Evolutionary conservation across 2,113 vertebrate genomes (phyloP).

Genomic region (Myotis yumanensis): DNA sequence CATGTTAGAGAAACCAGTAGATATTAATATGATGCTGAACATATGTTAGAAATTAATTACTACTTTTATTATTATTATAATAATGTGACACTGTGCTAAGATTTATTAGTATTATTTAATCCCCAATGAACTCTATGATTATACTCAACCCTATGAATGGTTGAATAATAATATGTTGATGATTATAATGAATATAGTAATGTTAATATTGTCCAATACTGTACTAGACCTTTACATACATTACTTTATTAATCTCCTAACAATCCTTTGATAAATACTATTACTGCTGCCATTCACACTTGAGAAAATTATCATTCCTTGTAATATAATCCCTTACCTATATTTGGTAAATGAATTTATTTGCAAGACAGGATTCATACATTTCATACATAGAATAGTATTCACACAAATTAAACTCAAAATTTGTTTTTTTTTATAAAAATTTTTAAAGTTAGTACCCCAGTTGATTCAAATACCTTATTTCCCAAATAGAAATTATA

Average conservation of each 20-base stretch:
- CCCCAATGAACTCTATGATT: not conserved
- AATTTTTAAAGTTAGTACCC: not conserved
- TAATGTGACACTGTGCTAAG: not conserved
- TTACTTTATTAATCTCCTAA: not conserved
- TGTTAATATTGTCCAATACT: not conserved
- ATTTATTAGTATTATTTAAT: constrained; percentile 4
- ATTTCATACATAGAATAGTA: not conserved
- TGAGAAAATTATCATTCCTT: not conserved
- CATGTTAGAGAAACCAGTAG: not conserved
- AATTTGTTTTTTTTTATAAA: not conserved
- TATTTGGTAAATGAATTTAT: not conserved
- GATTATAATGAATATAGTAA: not conserved
- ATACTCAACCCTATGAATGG: not conserved
- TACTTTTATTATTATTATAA: not conserved
- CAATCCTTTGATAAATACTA: not conserved
- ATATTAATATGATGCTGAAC: not conserved
- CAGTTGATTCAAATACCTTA: not conserved
- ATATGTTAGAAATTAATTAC: not conserved
- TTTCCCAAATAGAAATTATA: not conserved
- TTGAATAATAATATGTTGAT: not conserved
- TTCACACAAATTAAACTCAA: not conserved
- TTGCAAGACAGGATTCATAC: not conserved
- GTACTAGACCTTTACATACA: not conserved
- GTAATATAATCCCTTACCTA: not conserved
- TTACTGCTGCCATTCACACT: not conserved